These are phyloP conservation scores for Pleuronectes platessa DNA, from an alignment of 2,113 vertebrate genomes.

Conservation along the genomic window DNA sequence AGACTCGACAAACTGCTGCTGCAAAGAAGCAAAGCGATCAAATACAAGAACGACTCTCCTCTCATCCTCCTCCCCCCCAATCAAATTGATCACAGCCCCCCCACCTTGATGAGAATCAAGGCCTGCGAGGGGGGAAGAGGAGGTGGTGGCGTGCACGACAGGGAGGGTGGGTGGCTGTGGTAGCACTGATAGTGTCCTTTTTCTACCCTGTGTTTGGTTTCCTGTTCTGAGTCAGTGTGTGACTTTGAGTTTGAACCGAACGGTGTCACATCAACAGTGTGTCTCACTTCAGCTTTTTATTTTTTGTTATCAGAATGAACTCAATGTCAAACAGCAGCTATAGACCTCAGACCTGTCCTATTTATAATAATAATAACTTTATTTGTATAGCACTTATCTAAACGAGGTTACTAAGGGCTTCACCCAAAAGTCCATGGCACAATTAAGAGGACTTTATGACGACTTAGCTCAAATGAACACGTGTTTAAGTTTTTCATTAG, in stretches of 20 bases:
- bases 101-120: constrained; percentile 48
- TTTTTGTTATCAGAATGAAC: neutral
- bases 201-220: constrained; percentile 66
- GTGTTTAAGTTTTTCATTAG: neutral
- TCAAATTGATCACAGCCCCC: no score
- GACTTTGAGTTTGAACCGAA: constrained; percentile 20
- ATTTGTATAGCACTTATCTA: no score
- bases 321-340: neutral
- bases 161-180: constrained; percentile 44
- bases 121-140: constrained; percentile 26
- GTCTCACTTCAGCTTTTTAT: neutral
- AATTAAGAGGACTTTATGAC: neutral
- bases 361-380: neutral
- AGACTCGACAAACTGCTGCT: neutral
- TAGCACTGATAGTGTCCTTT: constrained; percentile 68
- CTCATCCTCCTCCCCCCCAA: neutral
- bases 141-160: neutral
- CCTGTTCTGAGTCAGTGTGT: constrained; percentile 74
- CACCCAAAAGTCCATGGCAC: no score
- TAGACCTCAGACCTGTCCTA: neutral
- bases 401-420: no score
- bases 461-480: no score
- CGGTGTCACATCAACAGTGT: constrained; percentile 1
- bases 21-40: constrained; percentile 11
- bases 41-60: neutral